Evolutionary conservation across 2,888 invertebrate species (phyloP), one percentile per base, ranked within the genome.

Genomic region (Emesis furor): DNA sequence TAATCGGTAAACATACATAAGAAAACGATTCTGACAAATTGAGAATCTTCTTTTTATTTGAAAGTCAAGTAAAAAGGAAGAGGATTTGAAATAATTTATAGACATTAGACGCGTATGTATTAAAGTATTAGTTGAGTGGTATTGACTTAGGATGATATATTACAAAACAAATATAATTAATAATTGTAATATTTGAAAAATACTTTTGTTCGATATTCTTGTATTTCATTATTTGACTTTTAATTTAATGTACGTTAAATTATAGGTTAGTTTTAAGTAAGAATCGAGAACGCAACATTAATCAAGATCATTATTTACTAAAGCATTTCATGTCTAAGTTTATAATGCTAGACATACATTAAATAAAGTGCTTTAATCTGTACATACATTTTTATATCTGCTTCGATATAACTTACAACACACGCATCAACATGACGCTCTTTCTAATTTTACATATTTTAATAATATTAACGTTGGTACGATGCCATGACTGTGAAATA

Each of bases 401-500:
- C 14, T 46, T n/a, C 1, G 46, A 14, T 14, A 46, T 46, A 46
- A 46, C n/a, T n/a, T n/a, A n/a, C n/a, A 46, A 14, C 46, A 1
- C 12, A 5, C 3, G 14, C 46, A 4, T 3, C 14, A 46, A 14
- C 14, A 46, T 46, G 46, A 1, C 14, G 14, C 1, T 14, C 4
- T 14, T 14, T 46, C 4, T 46, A 14, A 46, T 14, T 46, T 46
- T 46, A 14, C 46, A 4, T 14, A 46, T 46, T 46, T 46, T 46
- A 46, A 46, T 46, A 46, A 46, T 14, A 14, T 4, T 46, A 14
- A 14, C 12, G 3, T 46, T 5, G 14, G 46, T 46, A 46, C 46
- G 3, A 46, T 14, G 46, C 55, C 32, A 78, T 67, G 46, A 87
- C 85, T 83, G 86, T 86, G 3, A 76, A 88, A 30, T 81, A 92